Percentiles rank a stretch among this genome's conserved stretches.
phyloP scores from a whole-genome alignment of 2,113 vertebrate genomes.

The Myiozetetes cayanensis region DNA sequence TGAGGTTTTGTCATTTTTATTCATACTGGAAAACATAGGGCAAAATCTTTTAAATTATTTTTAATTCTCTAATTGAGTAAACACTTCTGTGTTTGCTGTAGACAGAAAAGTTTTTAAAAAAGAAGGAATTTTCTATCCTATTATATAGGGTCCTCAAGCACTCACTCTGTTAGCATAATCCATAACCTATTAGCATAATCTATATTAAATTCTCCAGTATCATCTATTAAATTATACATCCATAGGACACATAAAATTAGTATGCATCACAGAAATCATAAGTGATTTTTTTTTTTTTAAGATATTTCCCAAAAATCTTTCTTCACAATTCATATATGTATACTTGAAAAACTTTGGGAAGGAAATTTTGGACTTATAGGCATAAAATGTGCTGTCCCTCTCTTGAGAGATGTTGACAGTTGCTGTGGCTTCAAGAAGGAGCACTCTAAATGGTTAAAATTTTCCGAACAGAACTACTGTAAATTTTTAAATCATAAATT shows the following conservation, averaged over 20 bases:
- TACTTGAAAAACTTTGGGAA: background rate
- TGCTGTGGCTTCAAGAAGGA: background rate
- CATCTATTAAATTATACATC: background rate
- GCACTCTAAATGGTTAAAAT: background rate
- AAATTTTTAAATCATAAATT: background rate
- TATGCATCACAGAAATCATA: background rate
- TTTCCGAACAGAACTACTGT: background rate
- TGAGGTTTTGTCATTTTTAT: background rate
- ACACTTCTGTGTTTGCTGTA: background rate
- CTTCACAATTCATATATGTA: background rate
- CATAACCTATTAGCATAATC: slow-evolving; percentile 26
- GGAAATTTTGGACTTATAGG: background rate
- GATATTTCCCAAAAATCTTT: background rate
- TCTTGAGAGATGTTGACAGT: background rate
- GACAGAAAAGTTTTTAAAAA: background rate
- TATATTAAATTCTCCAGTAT: background rate
- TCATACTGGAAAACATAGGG: background rate
- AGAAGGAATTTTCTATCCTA: background rate
- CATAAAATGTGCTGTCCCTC: background rate
- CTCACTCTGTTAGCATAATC: background rate
- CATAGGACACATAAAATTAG: background rate
- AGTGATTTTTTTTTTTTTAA: background rate
- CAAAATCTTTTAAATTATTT: background rate
- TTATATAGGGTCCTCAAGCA: background rate
- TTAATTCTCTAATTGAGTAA: background rate